A percentile compares a stretch with the other conserved stretches of the same genome.
These are phyloP conservation scores for Macrosteles quadrilineatus DNA, from an alignment of 1,140 invertebrate genomes.

Conservation along the genomic window DNA sequence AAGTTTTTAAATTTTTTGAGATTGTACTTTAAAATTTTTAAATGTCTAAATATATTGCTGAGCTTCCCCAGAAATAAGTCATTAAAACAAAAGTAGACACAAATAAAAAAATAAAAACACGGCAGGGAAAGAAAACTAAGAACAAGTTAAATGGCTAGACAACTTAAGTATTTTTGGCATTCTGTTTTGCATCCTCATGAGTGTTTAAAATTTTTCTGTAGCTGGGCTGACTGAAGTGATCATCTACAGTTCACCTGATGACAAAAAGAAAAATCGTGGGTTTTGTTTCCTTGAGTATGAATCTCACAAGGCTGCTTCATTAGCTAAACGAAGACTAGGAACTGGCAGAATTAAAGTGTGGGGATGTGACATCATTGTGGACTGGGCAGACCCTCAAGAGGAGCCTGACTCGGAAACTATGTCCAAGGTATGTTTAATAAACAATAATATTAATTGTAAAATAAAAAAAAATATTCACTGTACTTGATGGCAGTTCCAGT, in stretches of 20 bases:
- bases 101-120: neutral
- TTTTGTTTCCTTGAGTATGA: conserved; percentile 99
- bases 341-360: conserved; percentile 94
- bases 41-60: neutral
- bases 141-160: neutral
- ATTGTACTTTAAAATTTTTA: conserved; percentile 9
- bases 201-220: conserved; percentile 55
- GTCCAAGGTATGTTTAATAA: conserved; percentile 76
- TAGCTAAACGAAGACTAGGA: conserved; percentile 93
- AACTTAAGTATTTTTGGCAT: neutral
- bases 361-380: conserved; percentile 99
- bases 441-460: neutral
- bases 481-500: neutral
- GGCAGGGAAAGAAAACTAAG: neutral
- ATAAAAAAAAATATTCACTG: neutral
- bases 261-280: conserved; percentile 98
- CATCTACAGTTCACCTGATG: conserved; percentile 99
- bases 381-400: conserved; percentile 99
- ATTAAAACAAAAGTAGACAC: neutral
- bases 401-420: conserved; percentile 98
- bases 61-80: neutral
- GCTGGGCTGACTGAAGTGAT: conserved; percentile 98
- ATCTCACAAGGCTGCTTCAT: conserved; percentile 97
- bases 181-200: neutral
- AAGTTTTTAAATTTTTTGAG: neutral